Conservation (phyloP, 64 coral and sea anemone species). For the Montipora sp. region DNA sequence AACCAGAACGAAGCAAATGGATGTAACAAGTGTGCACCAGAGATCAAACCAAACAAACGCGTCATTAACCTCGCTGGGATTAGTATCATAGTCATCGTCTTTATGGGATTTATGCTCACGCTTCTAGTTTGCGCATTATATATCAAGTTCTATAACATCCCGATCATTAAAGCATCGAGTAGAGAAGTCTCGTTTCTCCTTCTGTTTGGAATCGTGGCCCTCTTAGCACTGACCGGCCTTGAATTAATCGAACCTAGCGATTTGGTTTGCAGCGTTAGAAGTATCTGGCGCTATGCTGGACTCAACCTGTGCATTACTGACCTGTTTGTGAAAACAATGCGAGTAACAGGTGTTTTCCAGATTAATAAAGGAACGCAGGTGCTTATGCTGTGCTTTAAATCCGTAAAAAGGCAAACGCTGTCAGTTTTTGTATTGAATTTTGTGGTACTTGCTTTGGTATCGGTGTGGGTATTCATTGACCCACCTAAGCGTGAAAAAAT, state of each 20-base stretch:
- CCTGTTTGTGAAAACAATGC: constrained; percentile 69
- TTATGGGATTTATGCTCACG: constrained; percentile 34
- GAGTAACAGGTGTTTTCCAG: constrained; percentile 68
- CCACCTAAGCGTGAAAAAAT: constrained; percentile 38
- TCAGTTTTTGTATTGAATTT: background rate
- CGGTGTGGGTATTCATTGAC: constrained; percentile 50
- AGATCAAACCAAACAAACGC: constrained; percentile 35
- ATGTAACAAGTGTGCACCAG: constrained; percentile 48
- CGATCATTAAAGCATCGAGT: constrained; percentile 78
- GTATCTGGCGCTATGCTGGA: constrained; percentile 44
- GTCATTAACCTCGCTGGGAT: constrained; percentile 52
- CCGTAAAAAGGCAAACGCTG: constrained; percentile 24
- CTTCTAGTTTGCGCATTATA: constrained; percentile 28
- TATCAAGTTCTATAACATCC: constrained; percentile 71
- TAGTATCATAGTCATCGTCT: constrained; percentile 36
- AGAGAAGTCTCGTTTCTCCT: constrained; percentile 73
- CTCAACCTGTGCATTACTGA: constrained; percentile 39
- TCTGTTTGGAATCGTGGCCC: constrained; percentile 50
- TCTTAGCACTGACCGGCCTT: constrained; percentile 57
- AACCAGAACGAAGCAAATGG: constrained; percentile 25
- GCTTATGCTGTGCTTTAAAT: constrained; percentile 42
- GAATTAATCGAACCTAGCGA: constrained; percentile 55
- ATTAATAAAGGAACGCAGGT: constrained; percentile 18
- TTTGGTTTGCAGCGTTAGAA: constrained; percentile 7
- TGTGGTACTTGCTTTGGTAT: background rate